Evolutionary conservation across 2,888 invertebrate genomes (phyloP), one percentile per base, ranked within the genome.

Genomic region (Lochmaea capreae): DNA sequence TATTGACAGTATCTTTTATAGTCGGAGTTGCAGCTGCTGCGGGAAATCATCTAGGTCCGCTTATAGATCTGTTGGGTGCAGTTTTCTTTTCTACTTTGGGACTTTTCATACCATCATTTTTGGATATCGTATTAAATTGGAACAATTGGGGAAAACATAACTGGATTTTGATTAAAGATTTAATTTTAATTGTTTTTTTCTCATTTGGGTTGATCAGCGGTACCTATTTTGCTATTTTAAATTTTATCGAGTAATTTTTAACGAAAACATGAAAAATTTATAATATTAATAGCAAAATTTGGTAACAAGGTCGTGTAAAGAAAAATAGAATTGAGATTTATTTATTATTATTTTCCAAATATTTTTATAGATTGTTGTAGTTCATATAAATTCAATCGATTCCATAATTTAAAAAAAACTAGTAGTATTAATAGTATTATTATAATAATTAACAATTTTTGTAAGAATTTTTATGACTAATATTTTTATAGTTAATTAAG

Each of bases 1-100:
- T 89, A 0, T 78, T 84, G 1, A 86, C 88, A 63, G 90, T 91
- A 0, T 85, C 89, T 57, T 78, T 89, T 84, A 80, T 90, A 90
- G 95, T 95, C 76, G 80, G 76, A 18, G 79, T 82, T 49, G 82
- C 82, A 1, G 81, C 81, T 10, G 91, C 93, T 22, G 90, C 93
- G 0, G 93, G 97, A 10, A 96, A 97, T 1, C 90, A 94, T 77
- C 87, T 97, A 71, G 96, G 95, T 70, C 91, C 96, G 0, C 94
- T 97, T 84, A 97, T 98, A 85, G 94, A 96, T 67, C 87, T 98
- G 46, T 94, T 98, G 0, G 97, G 97, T 1, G 93, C 97, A 0
- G 89, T 90, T 79, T 92, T 91, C 83, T 91, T 90, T 85, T 93
- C 89, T 62, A 91, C 89, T 18, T 85, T 90, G 76, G 96, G 97